These are phyloP conservation scores for Archivesica marissinica DNA, from an alignment of 1,140 invertebrate species.

Conservation along the genomic window DNA sequence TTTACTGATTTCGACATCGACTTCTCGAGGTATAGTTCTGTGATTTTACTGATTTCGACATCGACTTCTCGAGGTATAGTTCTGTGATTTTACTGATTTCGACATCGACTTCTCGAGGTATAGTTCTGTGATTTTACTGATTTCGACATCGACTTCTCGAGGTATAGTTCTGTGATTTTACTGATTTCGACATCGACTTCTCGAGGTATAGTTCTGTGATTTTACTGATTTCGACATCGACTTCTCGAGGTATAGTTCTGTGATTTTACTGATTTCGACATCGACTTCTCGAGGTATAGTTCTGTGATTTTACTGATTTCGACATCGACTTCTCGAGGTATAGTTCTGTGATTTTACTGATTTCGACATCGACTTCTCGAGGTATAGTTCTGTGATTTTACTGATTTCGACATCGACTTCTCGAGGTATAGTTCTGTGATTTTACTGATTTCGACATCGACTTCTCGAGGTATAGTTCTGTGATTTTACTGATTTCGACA, in stretches of 20 bases:
- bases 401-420: neutral
- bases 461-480: conserved; percentile 78
- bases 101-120: conserved; percentile 82
- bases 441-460: conserved; percentile 75
- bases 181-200: neutral
- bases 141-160: conserved; percentile 40
- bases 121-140: conserved; percentile 11
- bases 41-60: neutral
- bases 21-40: conserved; percentile 78
- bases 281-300: conserved; percentile 71
- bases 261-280: neutral
- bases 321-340: conserved; percentile 69
- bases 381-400: conserved; percentile 67
- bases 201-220: conserved; percentile 72
- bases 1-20: conserved; percentile 75
- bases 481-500: neutral
- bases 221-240: neutral
- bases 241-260: conserved; percentile 72
- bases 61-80: neutral
- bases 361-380: conserved; percentile 40
- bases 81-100: conserved; percentile 69
- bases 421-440: conserved; percentile 73
- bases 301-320: neutral
- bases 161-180: conserved; percentile 67
- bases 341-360: conserved; percentile 11